Conservation (phyloP, 2,888 invertebrate species). For the Horisme vitalbata region DNA sequence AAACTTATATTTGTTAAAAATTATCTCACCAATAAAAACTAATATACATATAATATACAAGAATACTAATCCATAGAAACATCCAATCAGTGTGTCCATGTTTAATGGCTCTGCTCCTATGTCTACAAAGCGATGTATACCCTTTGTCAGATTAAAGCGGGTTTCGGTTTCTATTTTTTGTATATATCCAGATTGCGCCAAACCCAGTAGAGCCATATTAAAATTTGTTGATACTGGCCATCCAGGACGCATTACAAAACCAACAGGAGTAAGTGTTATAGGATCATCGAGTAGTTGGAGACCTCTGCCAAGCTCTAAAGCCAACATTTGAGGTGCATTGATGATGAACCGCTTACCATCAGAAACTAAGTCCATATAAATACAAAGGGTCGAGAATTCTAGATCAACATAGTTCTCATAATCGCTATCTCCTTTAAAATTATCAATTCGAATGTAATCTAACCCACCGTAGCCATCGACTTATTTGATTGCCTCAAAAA, state of each 20-base stretch:
- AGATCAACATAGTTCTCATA: constrained; percentile 37
- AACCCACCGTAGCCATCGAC: constrained; percentile 52
- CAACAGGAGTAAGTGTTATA: constrained; percentile 38
- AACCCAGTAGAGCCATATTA: constrained; percentile 30
- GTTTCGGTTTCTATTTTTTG: constrained; percentile 33
- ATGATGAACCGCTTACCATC: constrained; percentile 51
- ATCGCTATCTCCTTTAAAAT: constrained; percentile 42
- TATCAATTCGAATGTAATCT: constrained; percentile 35
- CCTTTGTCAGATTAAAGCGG: constrained; percentile 15
- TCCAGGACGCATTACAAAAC: constrained; percentile 52
- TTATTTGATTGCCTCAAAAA: constrained; percentile 45
- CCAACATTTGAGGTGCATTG: constrained; percentile 36
- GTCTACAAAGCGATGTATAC: constrained; percentile 7
- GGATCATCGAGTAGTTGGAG: constrained; percentile 48
- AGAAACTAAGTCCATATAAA: constrained; percentile 39
- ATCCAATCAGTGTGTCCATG: constrained; percentile 44
- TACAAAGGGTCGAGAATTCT: constrained; percentile 28
- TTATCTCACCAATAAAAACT: constrained; percentile 47
- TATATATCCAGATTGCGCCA: constrained; percentile 50
- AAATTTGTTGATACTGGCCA: constrained; percentile 53
- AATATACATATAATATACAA: constrained; percentile 43
- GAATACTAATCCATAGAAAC: constrained; percentile 46
- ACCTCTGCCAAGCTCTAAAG: constrained; percentile 27
- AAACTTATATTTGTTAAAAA: no score
- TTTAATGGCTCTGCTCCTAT: constrained; percentile 34